Percentiles rank a stretch among this genome's conserved stretches.
Conservation (phyloP, 1,140 invertebrate genomes). For the Drosophila suzukii region DNA sequence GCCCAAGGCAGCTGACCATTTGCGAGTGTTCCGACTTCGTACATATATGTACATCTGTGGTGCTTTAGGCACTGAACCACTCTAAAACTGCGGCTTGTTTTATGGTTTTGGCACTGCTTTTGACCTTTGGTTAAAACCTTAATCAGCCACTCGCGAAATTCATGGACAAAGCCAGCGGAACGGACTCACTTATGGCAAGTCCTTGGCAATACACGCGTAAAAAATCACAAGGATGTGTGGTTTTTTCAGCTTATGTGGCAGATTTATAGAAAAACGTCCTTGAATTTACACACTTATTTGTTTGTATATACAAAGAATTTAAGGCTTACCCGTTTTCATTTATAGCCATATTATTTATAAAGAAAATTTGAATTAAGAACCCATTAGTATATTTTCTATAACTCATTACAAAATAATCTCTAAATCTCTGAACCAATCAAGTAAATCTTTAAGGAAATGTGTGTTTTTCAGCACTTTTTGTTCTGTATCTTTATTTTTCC, state of each 20-base stretch:
- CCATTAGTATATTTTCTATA: too few species aligned
- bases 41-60: constrained; percentile 16
- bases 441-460: neutral
- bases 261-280: too few species aligned
- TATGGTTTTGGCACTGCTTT: constrained; percentile 80
- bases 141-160: constrained; percentile 62
- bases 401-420: too few species aligned
- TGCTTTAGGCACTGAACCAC: constrained; percentile 31
- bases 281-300: too few species aligned
- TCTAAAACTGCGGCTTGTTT: constrained; percentile 79
- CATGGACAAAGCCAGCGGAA: constrained; percentile 23
- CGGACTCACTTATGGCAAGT: constrained; percentile 22
- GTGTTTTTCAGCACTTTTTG: neutral
- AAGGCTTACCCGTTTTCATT: too few species aligned
- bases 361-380: too few species aligned
- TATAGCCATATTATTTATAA: too few species aligned
- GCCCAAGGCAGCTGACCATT: constrained; percentile 56
- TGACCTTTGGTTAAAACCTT: constrained; percentile 79
- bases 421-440: too few species aligned
- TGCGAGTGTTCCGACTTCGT: constrained; percentile 5
- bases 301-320: too few species aligned
- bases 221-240: neutral
- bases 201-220: neutral
- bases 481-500: neutral
- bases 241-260: neutral